Evolutionary conservation across 1,140 invertebrate genomes (phyloP).

Genomic region (Anastrepha ludens): DNA sequence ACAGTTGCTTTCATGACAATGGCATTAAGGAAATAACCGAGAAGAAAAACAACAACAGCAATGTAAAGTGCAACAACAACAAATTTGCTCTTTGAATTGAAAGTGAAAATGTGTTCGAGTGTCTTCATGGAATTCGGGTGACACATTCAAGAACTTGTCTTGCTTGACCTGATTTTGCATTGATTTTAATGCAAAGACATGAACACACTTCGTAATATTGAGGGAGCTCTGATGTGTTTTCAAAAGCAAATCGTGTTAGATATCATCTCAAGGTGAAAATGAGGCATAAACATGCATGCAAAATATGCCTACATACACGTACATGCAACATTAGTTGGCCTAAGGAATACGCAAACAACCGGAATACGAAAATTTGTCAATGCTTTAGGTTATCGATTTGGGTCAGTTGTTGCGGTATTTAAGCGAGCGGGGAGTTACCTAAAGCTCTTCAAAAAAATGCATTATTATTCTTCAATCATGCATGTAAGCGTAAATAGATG

Average conservation of each 20-base stretch:
- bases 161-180: constrained; percentile 7
- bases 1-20: neutral
- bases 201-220: neutral
- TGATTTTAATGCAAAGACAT: neutral
- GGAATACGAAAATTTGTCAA: too few species aligned
- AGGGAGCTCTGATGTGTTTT: neutral
- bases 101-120: neutral
- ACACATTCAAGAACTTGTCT: neutral
- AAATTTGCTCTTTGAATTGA: neutral
- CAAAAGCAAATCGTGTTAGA: neutral
- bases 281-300: neutral
- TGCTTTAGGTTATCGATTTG: too few species aligned
- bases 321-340: neutral
- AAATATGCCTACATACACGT: neutral
- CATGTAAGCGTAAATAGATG: too few species aligned
- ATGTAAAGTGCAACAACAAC: neutral
- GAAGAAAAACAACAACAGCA: too few species aligned
- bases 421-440: too few species aligned
- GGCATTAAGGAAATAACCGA: neutral
- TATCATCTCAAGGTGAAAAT: neutral
- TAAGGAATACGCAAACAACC: too few species aligned
- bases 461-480: too few species aligned
- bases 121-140: neutral
- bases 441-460: too few species aligned
- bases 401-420: too few species aligned